Evolutionary conservation across 2,797 vertebrate species (phyloP), one percentile per base, ranked within the genome.

Genomic region (Danio jaintianensis): DNA sequence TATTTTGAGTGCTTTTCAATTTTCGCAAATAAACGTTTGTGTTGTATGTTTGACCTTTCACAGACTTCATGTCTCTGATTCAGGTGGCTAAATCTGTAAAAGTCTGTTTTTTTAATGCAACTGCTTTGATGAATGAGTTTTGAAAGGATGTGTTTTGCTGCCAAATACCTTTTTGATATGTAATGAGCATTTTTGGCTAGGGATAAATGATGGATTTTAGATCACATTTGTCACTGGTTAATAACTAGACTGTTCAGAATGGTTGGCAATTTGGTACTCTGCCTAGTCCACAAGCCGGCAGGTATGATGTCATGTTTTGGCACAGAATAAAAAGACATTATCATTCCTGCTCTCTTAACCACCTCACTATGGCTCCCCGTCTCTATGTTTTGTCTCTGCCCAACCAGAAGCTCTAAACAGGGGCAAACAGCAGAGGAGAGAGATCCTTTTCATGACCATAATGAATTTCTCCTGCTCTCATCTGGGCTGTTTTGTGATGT

Each of bases 1-100:
- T 77, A 53, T 63, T 79, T 77, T 76, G 61, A 69, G 68, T 69
- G 73, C 67, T 73, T 82, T 75, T 67, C 73, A 3, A 77, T 82
- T 47, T 84, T 56, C 10, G 22, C 12, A 36, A 12, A 6, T 63
- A 69, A 16, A 29, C 29, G 29, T 29, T 29, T 29, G 29, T 29
- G 29, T 29, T 29, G 29, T 29, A 29, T 29, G 29, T 29, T 29
- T 29, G 29, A 29, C 29, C 29, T 29, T 29, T 29, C 29, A 29
- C 29, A 29, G 29, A 29, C 29, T 1, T 29, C 29, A 29, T 29
- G 29, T 29, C 29, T 29, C 29, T 29, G 29, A 29, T 1, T 29
- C 29, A 29, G 29, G 15, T 13, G 1, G 7, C 47, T 12, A 29
- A 77, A 64, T 68, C 9, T 55, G 11, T 56, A 56, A 67, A 67